Evolutionary conservation across 2,113 vertebrate species (phyloP).

Genomic region (Loxodonta africana): DNA sequence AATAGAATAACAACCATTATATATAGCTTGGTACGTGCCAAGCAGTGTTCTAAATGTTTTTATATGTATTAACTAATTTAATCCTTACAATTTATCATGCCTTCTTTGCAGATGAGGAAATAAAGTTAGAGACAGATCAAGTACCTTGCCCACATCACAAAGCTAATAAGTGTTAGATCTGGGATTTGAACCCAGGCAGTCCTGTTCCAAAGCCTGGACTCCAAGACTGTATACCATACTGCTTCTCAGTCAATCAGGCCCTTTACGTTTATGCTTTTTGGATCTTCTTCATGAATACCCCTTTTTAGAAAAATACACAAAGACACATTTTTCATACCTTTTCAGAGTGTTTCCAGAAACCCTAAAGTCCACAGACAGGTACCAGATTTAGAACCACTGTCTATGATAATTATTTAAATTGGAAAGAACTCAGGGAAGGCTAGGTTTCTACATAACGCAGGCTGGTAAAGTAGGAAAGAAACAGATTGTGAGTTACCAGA

Average conservation of each 20-base stretch:
- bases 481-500: constrained; percentile 3
- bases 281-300: background rate
- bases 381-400: constrained; percentile 54
- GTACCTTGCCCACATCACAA: background rate
- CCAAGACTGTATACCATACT: background rate
- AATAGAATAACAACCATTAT: background rate
- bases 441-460: constrained; percentile 40
- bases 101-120: constrained; percentile 13
- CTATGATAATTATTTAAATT: constrained; percentile 30
- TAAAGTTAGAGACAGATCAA: background rate
- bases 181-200: background rate
- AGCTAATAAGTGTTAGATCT: background rate
- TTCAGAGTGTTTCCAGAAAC: constrained; percentile 39
- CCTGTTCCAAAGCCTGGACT: background rate
- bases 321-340: background rate
- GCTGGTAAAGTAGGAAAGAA: constrained; percentile 40
- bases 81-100: constrained; percentile 5
- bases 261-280: background rate
- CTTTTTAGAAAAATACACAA: constrained; percentile 22
- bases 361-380: constrained; percentile 6
- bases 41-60: background rate
- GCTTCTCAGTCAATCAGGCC: background rate
- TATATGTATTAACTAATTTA: background rate
- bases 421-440: constrained; percentile 36
- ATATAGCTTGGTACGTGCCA: background rate